Base-by-base conservation (phyloP, 2,113 vertebrate species). In the Proterorhinus semilunaris region DNA sequence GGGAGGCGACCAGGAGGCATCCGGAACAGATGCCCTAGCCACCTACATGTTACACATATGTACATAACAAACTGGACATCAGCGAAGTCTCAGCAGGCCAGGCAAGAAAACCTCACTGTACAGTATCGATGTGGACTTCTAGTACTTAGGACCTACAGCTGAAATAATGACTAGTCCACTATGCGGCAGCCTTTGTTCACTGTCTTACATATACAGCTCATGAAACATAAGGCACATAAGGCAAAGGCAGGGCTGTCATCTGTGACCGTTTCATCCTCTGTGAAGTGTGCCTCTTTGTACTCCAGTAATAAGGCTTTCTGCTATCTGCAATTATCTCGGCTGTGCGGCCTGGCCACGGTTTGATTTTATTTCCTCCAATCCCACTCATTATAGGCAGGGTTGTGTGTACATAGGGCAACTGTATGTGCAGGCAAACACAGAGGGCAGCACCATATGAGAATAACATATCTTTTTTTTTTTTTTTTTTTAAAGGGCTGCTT, bases 181-280 rank as follows among this genome's bases (percentile, higher is more conserved):
- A 61, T 43, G 42, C 42, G 45, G n/a, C 12, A 21, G 12, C 6
- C 58, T 61, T 61, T 61, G 58, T 61, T n/a, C 15, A 45, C 42
- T n/a, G 15, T n/a, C 58, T 61, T n/a, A 45, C 15, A 36, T 36
- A 36, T 36, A 36, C 27, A 36, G 27, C 27, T 36, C 27, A 61
- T 7, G 15, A 8, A 13, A 66, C 61, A 55, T 15, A 4, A 36
- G 11, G 21, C 36, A 57, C 10, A 8, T n/a, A 6, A 8, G 53
- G 15, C 61, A 8, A n/a, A 65, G 0, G 17, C 15, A 27, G 16
- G 42, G 66, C 61, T 2, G 57, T 11, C 36, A 13, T 12, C 6
- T 43, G 15, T n/a, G 61, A 16, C 45, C 17, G 45, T 63, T 63
- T 63, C 58, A 61, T 63, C 62, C 44, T 63, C 62, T 48, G 44